Percentiles rank a stretch among this genome's conserved stretches.
phyloP scores from a whole-genome alignment of 2,113 vertebrate species.

The Elachura formosa region DNA sequence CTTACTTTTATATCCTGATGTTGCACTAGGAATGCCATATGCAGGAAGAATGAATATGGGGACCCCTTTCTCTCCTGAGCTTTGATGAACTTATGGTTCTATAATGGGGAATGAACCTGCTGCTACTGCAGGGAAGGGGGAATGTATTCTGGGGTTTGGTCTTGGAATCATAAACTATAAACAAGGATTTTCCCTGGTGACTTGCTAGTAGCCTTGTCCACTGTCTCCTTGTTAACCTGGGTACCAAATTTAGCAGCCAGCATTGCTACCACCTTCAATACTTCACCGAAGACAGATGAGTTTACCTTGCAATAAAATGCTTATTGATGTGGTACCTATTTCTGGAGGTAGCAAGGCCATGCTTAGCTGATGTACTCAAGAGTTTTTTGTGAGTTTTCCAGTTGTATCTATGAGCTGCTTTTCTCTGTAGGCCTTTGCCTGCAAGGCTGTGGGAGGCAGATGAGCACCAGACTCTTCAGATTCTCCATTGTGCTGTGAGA shows the following conservation, averaged over 20 bases:
- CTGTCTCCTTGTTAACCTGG: not conserved
- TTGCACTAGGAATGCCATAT: not conserved
- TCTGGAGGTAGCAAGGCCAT: not conserved
- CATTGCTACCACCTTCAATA: not conserved
- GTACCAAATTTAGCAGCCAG: not conserved
- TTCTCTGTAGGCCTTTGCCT: not conserved
- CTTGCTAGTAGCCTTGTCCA: not conserved
- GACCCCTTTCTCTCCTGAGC: not conserved
- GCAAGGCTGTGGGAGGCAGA: not conserved
- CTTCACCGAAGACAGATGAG: not conserved
- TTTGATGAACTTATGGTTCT: not conserved
- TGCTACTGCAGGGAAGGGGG: not conserved
- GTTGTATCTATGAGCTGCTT: not conserved
- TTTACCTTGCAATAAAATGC: not conserved
- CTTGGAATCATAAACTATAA: not conserved
- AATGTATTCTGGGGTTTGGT: not conserved
- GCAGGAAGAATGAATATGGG: not conserved
- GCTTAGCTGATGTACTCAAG: not conserved
- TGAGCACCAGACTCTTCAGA: not conserved
- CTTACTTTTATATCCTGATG: not conserved
- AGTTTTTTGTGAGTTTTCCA: not conserved
- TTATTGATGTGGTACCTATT: not conserved
- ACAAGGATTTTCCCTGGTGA: not conserved
- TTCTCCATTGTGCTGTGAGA: not conserved
- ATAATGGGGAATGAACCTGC: not conserved